Percentiles rank a stretch among this genome's conserved stretches.
Evolutionary conservation across 1,140 invertebrate genomes (phyloP).

Genomic region (Drosophila navojoa): DNA sequence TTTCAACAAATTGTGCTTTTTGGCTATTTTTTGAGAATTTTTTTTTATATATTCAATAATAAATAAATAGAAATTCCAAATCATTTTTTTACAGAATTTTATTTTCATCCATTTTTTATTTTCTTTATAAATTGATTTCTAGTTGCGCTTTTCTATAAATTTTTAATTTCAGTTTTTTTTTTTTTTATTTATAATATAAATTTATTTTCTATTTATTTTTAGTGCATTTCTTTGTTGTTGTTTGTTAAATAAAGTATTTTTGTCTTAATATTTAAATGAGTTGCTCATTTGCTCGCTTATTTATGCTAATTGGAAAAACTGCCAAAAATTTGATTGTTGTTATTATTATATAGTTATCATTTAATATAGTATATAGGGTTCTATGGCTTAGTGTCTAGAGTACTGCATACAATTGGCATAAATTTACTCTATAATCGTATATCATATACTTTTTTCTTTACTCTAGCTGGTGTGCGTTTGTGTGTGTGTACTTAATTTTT

Average conservation of each 20-base stretch:
- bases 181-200: too few relatives aligned
- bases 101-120: neutral
- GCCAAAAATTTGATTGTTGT: slow-evolving; percentile 73
- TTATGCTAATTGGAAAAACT: slow-evolving; percentile 23
- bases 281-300: slow-evolving; percentile 4
- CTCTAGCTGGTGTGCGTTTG: neutral
- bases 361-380: slow-evolving; percentile 9
- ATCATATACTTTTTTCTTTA: neutral
- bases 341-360: slow-evolving; percentile 14
- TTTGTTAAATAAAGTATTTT: slow-evolving; percentile 70
- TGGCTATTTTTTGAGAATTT: slow-evolving; percentile 53
- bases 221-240: slow-evolving; percentile 8
- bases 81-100: slow-evolving; percentile 13
- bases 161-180: slow-evolving; percentile 16
- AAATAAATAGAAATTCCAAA: slow-evolving; percentile 45
- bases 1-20: slow-evolving; percentile 56
- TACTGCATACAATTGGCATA: slow-evolving; percentile 50
- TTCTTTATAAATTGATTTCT: slow-evolving; percentile 6
- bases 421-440: slow-evolving; percentile 24
- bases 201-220: slow-evolving; percentile 29
- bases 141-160: slow-evolving; percentile 20
- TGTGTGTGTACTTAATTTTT: neutral
- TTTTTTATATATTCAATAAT: slow-evolving; percentile 56
- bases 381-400: slow-evolving; percentile 48
- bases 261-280: slow-evolving; percentile 44